These are phyloP conservation scores for Sinodicranocentrus sp. DNA, from an alignment of 2,888 invertebrate genomes.

Conservation along the genomic window DNA sequence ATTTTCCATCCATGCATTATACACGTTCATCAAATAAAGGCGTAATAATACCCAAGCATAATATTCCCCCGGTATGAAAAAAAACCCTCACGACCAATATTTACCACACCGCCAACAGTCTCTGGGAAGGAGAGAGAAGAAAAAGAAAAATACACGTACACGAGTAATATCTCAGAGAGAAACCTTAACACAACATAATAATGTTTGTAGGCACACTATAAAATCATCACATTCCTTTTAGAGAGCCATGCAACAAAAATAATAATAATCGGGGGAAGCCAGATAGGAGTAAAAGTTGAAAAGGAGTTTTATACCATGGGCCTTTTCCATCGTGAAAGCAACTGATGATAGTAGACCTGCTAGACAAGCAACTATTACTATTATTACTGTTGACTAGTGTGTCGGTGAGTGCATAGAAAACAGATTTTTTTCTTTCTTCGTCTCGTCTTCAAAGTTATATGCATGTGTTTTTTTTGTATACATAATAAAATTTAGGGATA, in stretches of 20 bases:
- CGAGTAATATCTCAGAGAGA: not conserved
- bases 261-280: not conserved
- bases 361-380: slow-evolving; percentile 12
- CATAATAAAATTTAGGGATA: not conserved
- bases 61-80: too few relatives aligned
- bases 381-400: not conserved
- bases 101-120: too few relatives aligned
- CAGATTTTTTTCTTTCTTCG: not conserved
- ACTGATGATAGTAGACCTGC: not conserved
- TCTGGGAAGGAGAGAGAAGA: too few relatives aligned
- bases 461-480: not conserved
- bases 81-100: too few relatives aligned
- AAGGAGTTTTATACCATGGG: too few relatives aligned
- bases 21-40: too few relatives aligned
- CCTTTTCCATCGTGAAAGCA: too few relatives aligned
- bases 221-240: slow-evolving; percentile 13
- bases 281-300: not conserved
- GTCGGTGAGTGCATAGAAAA: too few relatives aligned
- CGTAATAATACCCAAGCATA: too few relatives aligned
- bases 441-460: not conserved
- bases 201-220: not conserved
- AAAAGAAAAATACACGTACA: not conserved
- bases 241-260: not conserved
- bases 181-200: slow-evolving; percentile 10
- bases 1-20: too few relatives aligned